A percentile compares a stretch with the other conserved stretches of the same genome.
These are phyloP conservation scores for Colletes collaris DNA, from an alignment of 2,888 invertebrate genomes.

Conservation along the genomic window DNA sequence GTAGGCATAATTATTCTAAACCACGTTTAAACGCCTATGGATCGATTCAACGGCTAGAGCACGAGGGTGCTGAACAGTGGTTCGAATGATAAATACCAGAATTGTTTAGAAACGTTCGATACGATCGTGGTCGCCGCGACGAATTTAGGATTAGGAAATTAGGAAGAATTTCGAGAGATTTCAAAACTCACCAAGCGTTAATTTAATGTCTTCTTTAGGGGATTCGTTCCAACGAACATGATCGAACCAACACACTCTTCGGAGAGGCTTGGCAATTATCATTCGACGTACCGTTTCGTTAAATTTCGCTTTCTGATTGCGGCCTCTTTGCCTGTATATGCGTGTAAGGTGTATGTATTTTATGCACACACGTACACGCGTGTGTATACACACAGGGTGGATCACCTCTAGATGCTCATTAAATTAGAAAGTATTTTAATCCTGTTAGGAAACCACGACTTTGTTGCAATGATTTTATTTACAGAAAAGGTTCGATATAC, in stretches of 20 bases:
- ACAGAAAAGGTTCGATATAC: no score
- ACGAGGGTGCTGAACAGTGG: conserved; percentile 31
- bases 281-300: conserved; percentile 16
- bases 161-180: background rate
- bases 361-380: no score
- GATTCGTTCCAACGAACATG: background rate
- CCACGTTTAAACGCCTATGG: conserved; percentile 53
- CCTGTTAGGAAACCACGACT: no score
- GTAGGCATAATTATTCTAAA: conserved; percentile 41
- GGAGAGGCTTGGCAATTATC: background rate
- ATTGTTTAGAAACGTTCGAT: background rate
- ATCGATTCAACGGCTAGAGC: conserved; percentile 60
- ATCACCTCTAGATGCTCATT: no score
- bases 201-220: no score
- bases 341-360: conserved; percentile 21
- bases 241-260: background rate
- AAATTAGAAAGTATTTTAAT: no score
- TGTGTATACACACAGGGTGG: no score
- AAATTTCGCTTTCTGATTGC: conserved; percentile 17
- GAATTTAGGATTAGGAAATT: background rate
- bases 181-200: background rate
- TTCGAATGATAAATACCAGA: conserved; percentile 15
- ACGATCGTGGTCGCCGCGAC: background rate
- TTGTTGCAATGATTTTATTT: no score
- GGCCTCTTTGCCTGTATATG: conserved; percentile 21